These are phyloP conservation scores for Caenorhabditis remanei DNA, from an alignment of 1,140 invertebrate species.

Conservation along the genomic window DNA sequence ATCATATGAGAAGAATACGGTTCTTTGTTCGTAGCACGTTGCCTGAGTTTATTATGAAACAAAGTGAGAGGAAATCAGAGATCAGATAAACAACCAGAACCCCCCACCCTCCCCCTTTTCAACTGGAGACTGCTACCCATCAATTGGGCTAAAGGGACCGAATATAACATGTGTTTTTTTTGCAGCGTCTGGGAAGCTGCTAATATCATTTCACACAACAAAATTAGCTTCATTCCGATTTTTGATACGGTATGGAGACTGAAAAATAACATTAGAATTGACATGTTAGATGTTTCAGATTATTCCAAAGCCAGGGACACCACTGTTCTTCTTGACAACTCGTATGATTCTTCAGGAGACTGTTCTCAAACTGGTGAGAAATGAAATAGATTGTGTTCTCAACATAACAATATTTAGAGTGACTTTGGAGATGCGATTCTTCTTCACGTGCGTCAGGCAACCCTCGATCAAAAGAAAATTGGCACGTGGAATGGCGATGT, in stretches of 20 bases:
- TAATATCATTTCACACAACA: conserved; percentile 42
- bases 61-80: conserved; percentile 50
- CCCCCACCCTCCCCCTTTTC: background rate
- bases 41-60: conserved; percentile 50
- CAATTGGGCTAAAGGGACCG: no score
- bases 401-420: background rate
- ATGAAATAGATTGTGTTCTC: background rate
- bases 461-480: conserved; percentile 45
- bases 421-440: conserved; percentile 47
- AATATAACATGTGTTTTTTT: background rate
- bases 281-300: conserved; percentile 7
- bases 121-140: background rate
- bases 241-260: conserved; percentile 26
- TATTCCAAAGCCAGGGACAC: conserved; percentile 31
- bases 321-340: conserved; percentile 30
- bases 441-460: conserved; percentile 46
- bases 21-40: conserved; percentile 46
- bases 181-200: conserved; percentile 49
- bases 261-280: no score
- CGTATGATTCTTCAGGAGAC: conserved; percentile 42
- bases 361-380: conserved; percentile 20
- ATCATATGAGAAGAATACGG: conserved; percentile 40
- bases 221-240: conserved; percentile 48
- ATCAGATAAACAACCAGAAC: conserved; percentile 32
- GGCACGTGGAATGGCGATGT: conserved; percentile 47